Evolutionary conservation across 2,797 vertebrate species (phyloP).

Genomic region (Botia almorhae): DNA sequence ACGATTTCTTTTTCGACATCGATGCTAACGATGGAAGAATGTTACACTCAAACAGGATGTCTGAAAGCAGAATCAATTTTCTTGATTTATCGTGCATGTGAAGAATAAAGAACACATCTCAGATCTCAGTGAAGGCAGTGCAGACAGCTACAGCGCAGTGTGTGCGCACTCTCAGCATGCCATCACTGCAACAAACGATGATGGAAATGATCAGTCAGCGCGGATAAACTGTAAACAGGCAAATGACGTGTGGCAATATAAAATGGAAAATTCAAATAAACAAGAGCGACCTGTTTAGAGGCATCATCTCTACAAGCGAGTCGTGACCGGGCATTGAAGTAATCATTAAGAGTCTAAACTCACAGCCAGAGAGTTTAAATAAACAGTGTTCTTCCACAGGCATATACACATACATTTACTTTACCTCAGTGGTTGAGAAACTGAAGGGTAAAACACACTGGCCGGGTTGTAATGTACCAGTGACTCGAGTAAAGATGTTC

Average conservation of each 20-base stretch:
- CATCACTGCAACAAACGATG: constrained; percentile 59
- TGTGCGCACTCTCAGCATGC: constrained; percentile 22
- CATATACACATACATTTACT: constrained; percentile 86
- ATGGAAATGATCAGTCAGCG: constrained; percentile 81
- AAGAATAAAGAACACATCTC: background rate
- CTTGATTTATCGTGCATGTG: background rate
- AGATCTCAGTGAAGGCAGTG: background rate
- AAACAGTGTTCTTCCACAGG: constrained; percentile 83
- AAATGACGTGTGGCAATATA: constrained; percentile 83
- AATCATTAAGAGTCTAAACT: constrained; percentile 84
- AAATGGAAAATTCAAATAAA: constrained; percentile 89
- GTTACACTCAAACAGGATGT: background rate
- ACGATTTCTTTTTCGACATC: background rate
- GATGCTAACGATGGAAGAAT: constrained; percentile 2
- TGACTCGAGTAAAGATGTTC: constrained; percentile 5
- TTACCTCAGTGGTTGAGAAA: constrained; percentile 81
- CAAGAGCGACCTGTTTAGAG: constrained; percentile 80
- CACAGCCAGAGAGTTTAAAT: constrained; percentile 81
- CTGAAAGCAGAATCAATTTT: background rate
- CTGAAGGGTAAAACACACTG: constrained; percentile 76
- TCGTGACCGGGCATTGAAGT: constrained; percentile 82
- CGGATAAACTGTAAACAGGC: constrained; percentile 81
- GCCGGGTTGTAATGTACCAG: constrained; percentile 46
- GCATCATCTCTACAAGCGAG: constrained; percentile 79
- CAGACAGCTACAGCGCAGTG: constrained; percentile 43